Percentiles rank a stretch among this genome's conserved stretches.
Conservation (phyloP, 2,797 vertebrate genomes). For the Artibeus lituratus region DNA sequence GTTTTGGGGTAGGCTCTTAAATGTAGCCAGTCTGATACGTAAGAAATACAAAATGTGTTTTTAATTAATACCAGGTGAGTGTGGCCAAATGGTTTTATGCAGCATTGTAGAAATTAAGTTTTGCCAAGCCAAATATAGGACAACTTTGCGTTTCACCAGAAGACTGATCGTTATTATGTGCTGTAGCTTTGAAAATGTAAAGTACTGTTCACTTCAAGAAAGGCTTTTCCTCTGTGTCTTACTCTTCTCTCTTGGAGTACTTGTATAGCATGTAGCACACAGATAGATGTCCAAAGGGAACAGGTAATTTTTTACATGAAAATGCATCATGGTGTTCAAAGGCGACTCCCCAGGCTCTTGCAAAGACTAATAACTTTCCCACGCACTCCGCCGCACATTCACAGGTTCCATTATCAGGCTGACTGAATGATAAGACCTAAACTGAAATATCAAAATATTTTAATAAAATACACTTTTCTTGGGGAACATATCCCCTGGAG, state of each 20-base stretch:
- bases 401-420: neutral
- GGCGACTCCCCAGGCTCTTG: neutral
- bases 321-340: slow-evolving; percentile 43
- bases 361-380: neutral
- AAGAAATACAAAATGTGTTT: neutral
- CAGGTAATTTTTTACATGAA: neutral
- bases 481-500: neutral
- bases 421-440: slow-evolving; percentile 24
- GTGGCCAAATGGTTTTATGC: neutral
- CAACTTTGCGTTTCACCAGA: neutral
- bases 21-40: neutral
- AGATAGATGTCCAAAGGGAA: neutral
- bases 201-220: neutral
- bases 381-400: neutral
- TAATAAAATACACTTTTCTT: slow-evolving; percentile 36
- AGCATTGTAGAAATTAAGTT: neutral
- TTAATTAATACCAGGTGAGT: neutral
- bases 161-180: neutral
- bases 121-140: neutral
- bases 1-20: neutral
- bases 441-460: slow-evolving; percentile 20
- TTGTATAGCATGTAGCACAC: neutral
- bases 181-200: neutral
- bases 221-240: neutral
- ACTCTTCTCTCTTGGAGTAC: neutral